phyloP scores from a whole-genome alignment of 2,888 invertebrate genomes.

The Octodonta nipae region DNA sequence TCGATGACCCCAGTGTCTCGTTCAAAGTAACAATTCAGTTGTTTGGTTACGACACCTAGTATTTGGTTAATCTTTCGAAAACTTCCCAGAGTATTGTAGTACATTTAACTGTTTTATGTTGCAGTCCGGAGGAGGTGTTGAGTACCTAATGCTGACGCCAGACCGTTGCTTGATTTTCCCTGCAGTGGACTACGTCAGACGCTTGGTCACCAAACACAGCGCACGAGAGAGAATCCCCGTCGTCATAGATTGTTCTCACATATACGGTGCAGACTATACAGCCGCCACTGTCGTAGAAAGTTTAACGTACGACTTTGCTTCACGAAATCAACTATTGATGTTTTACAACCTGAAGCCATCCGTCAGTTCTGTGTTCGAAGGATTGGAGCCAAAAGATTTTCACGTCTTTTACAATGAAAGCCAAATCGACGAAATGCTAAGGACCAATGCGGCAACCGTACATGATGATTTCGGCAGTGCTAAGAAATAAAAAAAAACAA shows the following conservation, averaged over 20 bases:
- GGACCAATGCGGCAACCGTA: too few species aligned
- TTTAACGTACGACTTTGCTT: conserved; percentile 60
- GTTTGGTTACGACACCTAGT: too few species aligned
- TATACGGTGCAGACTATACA: conserved; percentile 78
- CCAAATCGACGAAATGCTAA: conserved; percentile 56
- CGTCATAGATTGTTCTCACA: conserved; percentile 76
- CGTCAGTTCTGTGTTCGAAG: conserved; percentile 67
- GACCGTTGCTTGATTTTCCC: conserved; percentile 83
- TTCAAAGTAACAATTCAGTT: too few species aligned
- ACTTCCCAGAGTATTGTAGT: too few species aligned
- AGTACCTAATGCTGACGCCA: conserved; percentile 73
- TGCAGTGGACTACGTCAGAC: conserved; percentile 76
- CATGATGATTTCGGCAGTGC: too few species aligned
- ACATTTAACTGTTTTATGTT: too few species aligned
- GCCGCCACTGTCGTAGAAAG: conserved; percentile 69
- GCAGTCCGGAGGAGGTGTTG: conserved; percentile 53
- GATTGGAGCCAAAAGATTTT: conserved; percentile 61
- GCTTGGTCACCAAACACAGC: conserved; percentile 71
- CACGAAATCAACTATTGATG: conserved; percentile 57
- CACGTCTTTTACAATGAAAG: conserved; percentile 64
- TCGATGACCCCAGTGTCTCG: too few species aligned
- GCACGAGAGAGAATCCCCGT: conserved; percentile 56
- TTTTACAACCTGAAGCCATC: conserved; percentile 79
- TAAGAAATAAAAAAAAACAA: too few species aligned
- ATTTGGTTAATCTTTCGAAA: too few species aligned